These are phyloP conservation scores for Mesochorus sp. DNA, from an alignment of 2,888 invertebrate species.

Conservation along the genomic window DNA sequence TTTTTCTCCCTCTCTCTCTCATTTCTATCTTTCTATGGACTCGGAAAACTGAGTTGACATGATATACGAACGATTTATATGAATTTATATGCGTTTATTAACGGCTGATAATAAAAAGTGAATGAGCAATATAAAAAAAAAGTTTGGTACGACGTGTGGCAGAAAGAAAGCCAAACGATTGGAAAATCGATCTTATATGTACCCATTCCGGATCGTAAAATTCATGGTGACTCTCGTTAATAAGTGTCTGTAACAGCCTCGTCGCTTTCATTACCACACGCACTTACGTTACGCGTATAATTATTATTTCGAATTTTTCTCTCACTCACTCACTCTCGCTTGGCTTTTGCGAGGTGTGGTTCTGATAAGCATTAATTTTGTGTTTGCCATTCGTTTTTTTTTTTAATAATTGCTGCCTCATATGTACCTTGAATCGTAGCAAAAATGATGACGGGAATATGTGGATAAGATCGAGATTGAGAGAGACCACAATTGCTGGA, in stretches of 20 bases:
- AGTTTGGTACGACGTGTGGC: background rate
- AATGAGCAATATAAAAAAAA: slow-evolving; percentile 6
- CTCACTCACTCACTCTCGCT: background rate
- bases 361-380: slow-evolving; percentile 34
- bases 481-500: background rate
- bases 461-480: slow-evolving; percentile 35
- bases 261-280: slow-evolving; percentile 64
- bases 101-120: slow-evolving; percentile 10
- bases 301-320: slow-evolving; percentile 60
- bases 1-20: too few relatives aligned
- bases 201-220: slow-evolving; percentile 50
- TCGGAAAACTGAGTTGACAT: background rate
- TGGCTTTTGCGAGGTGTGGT: slow-evolving; percentile 30
- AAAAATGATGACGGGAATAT: slow-evolving; percentile 47
- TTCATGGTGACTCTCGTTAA: slow-evolving; percentile 42
- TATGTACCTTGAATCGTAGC: background rate
- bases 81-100: background rate
- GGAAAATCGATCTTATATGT: slow-evolving; percentile 22
- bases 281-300: slow-evolving; percentile 67
- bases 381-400: slow-evolving; percentile 4
- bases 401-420: background rate
- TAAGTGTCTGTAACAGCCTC: slow-evolving; percentile 58
- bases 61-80: slow-evolving; percentile 4
- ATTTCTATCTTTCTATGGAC: background rate
- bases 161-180: slow-evolving; percentile 24